Conservation (phyloP, 2,113 vertebrate species). For the Cochlearius cochlearius region DNA sequence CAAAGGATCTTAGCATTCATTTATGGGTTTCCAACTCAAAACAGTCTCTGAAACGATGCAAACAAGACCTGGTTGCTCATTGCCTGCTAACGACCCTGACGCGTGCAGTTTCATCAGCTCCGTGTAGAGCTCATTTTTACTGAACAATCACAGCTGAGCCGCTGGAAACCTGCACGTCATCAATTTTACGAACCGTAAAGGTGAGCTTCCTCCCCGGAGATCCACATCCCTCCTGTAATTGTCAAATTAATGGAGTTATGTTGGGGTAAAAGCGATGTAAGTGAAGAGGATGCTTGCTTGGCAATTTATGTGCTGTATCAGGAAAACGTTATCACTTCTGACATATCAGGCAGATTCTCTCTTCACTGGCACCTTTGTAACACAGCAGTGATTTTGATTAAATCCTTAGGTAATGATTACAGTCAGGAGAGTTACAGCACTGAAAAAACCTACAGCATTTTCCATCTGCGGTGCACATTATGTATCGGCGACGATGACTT, state of each 20-base stretch:
- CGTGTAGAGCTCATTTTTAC: neutral
- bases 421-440: neutral
- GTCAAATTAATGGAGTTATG: neutral
- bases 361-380: neutral
- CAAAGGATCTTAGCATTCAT: neutral
- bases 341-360: neutral
- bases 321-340: neutral
- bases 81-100: neutral
- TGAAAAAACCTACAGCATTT: neutral
- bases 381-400: neutral
- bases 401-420: neutral
- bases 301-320: neutral
- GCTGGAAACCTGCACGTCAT: neutral
- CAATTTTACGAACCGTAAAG: neutral
- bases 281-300: neutral
- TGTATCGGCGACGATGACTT: neutral
- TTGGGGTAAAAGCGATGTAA: neutral
- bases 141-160: neutral
- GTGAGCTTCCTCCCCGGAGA: neutral
- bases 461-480: neutral
- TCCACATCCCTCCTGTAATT: neutral
- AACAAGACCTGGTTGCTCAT: neutral
- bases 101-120: neutral
- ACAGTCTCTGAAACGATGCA: neutral
- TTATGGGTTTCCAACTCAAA: neutral